These are phyloP conservation scores for Peromyscus californicus DNA, from an alignment of 2,113 vertebrate genomes.

Conservation along the genomic window DNA sequence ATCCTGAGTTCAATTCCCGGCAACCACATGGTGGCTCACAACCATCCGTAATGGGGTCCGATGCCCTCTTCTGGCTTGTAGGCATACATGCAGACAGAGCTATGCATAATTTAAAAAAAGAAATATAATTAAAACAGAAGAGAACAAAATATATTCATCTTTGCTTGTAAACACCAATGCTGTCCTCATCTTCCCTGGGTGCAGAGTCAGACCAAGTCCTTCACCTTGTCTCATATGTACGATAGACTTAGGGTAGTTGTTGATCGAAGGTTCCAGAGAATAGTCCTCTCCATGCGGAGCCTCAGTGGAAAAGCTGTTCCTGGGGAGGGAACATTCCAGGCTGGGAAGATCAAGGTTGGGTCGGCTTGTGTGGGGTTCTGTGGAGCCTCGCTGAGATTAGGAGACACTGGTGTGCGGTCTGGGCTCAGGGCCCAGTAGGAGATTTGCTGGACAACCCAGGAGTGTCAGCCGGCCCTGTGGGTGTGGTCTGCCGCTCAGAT, in stretches of 20 bases:
- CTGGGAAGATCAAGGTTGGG: not conserved
- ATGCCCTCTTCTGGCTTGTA: too few relatives aligned
- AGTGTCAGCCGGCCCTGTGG: not conserved
- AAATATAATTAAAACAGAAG: not conserved
- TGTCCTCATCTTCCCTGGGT: not conserved
- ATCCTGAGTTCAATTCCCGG: too few relatives aligned
- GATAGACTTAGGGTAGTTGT: not conserved
- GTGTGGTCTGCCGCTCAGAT: not conserved
- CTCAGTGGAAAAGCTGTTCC: not conserved
- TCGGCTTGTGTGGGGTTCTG: not conserved
- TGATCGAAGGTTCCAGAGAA: not conserved
- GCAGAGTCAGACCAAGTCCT: fast-evolving
- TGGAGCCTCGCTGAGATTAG: not conserved
- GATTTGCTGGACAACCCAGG: not conserved
- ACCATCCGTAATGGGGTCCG: too few relatives aligned
- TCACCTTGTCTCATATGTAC: not conserved
- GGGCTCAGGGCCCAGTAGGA: not conserved
- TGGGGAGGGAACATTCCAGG: too few relatives aligned
- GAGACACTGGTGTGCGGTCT: fast-evolving
- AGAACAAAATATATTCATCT: not conserved
- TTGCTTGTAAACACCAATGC: not conserved
- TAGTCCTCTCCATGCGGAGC: not conserved
- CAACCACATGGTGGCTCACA: too few relatives aligned
- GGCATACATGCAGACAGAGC: too few relatives aligned
- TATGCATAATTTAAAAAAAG: too few relatives aligned